Percentiles rank a stretch among this genome's conserved stretches.
Conservation (phyloP, 2,113 vertebrate genomes). For the Merops nubicus region DNA sequence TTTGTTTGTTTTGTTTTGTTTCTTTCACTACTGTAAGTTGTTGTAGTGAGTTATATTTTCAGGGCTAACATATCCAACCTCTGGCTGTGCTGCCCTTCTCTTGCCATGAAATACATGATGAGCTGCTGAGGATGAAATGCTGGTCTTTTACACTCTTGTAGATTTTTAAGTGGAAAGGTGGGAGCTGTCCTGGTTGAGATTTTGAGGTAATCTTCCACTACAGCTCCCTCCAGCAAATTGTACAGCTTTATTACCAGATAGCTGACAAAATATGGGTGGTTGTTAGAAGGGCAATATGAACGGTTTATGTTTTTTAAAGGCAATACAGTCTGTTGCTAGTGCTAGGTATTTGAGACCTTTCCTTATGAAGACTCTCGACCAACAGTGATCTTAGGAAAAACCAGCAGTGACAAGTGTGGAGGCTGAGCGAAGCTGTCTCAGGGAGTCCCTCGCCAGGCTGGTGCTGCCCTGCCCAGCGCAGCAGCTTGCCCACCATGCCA, state of each 20-base stretch:
- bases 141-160: background rate
- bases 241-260: background rate
- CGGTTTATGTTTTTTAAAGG: background rate
- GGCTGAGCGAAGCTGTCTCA: background rate
- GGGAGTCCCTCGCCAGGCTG: background rate
- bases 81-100: background rate
- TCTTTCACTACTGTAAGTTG: background rate
- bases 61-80: background rate
- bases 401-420: fast-evolving
- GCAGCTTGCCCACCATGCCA: fast-evolving
- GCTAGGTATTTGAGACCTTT: background rate
- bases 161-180: background rate
- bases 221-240: background rate
- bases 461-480: fast-evolving
- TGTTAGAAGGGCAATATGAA: background rate
- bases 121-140: background rate
- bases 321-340: background rate
- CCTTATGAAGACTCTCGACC: background rate
- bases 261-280: background rate
- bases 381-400: background rate
- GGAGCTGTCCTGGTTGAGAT: background rate
- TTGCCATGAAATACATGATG: background rate
- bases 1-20: too few relatives aligned
- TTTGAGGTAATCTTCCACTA: background rate
- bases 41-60: background rate